Conservation (phyloP, 2,113 vertebrate genomes). For the Larimichthys crocea region DNA sequence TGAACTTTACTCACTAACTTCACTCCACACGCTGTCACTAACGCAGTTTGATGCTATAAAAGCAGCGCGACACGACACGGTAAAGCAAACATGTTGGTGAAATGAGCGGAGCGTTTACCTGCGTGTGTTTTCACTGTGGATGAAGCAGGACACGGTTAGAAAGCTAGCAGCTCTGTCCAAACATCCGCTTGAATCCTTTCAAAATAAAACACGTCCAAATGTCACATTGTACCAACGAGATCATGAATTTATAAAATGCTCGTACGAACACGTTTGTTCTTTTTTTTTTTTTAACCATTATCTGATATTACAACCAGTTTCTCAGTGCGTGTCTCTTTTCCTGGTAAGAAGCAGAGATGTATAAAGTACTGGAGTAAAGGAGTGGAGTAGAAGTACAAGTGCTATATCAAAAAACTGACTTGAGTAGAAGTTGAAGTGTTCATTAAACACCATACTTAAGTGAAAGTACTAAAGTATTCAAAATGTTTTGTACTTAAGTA, state of each 20-base stretch:
- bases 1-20: slow-evolving; percentile 56
- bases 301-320: neutral
- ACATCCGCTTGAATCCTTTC: slow-evolving; percentile 34
- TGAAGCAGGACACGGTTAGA: neutral
- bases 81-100: neutral
- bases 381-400: too few species aligned
- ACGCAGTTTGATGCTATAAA: neutral
- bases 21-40: too few species aligned
- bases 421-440: too few species aligned
- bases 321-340: neutral
- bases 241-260: neutral
- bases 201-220: slow-evolving; percentile 32
- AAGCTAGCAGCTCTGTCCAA: neutral
- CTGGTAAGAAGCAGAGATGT: neutral
- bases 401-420: too few species aligned
- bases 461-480: too few species aligned
- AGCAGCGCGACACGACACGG: too few species aligned
- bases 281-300: neutral
- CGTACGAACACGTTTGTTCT: neutral
- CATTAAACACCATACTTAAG: too few species aligned
- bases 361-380: too few species aligned
- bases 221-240: neutral
- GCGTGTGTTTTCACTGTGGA: slow-evolving; percentile 51
- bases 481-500: too few species aligned
- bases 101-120: slow-evolving; percentile 47